phyloP scores from a whole-genome alignment of 2,113 vertebrate species.

The Papio anubis region DNA sequence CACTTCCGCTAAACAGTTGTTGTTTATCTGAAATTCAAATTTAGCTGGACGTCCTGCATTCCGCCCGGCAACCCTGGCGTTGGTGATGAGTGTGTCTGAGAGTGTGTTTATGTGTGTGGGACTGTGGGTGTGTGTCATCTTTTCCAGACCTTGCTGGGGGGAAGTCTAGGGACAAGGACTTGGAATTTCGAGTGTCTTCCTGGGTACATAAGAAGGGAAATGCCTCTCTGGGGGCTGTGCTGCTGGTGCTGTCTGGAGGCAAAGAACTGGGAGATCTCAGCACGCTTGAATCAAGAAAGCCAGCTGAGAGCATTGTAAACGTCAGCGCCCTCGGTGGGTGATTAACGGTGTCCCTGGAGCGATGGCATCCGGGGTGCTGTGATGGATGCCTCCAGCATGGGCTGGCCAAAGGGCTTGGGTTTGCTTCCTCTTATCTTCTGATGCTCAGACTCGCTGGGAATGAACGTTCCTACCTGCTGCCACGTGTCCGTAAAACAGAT shows the following conservation, averaged over 20 bases:
- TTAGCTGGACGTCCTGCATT: rapidly evolving
- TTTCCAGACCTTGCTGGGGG: rapidly evolving
- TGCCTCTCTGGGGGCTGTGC: no score
- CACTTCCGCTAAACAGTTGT: background rate
- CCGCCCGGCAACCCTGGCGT: rapidly evolving
- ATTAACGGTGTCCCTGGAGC: background rate
- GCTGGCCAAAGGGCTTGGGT: background rate
- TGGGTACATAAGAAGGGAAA: background rate
- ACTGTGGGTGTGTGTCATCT: background rate
- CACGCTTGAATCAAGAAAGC: background rate
- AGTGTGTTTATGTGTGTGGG: background rate
- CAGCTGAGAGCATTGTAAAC: background rate
- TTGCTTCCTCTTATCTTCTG: background rate
- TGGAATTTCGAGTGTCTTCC: background rate
- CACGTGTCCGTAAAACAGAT: background rate
- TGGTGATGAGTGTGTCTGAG: rapidly evolving
- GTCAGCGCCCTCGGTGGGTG: rapidly evolving
- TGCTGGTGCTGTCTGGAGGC: background rate
- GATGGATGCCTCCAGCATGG: background rate
- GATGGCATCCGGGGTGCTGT: rapidly evolving
- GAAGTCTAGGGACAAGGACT: background rate
- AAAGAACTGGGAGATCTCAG: background rate
- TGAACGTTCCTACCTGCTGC: background rate
- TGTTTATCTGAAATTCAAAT: background rate
- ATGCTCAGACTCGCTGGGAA: background rate